Conservation (phyloP, 2,113 vertebrate genomes). For the Sialia sialis region DNA sequence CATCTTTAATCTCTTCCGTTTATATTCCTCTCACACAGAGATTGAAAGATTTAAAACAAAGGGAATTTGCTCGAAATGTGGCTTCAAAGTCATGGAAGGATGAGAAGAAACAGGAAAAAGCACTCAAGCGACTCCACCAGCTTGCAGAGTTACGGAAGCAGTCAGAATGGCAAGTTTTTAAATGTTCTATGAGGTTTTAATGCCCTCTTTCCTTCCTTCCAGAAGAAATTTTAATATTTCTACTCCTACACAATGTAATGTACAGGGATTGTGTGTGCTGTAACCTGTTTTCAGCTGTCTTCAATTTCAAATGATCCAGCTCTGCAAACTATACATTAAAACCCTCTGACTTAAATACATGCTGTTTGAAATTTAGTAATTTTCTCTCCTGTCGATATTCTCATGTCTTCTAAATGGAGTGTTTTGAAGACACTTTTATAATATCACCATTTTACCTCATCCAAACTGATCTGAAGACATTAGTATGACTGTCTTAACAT, state of each 20-base stretch:
- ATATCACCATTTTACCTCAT: not conserved
- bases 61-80: slow-evolving; percentile 97
- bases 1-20: not conserved
- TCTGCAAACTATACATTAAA: slow-evolving; percentile 15
- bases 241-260: not conserved
- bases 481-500: not conserved
- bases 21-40: slow-evolving; percentile 73
- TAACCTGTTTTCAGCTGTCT: not conserved
- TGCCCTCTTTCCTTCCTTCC: not conserved
- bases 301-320: not conserved
- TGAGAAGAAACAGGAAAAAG: slow-evolving; percentile 96
- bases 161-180: slow-evolving; percentile 81
- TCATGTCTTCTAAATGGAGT: not conserved
- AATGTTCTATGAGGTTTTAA: not conserved
- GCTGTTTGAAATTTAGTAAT: not conserved
- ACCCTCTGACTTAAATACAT: slow-evolving; percentile 23
- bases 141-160: slow-evolving; percentile 91
- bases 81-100: slow-evolving; percentile 99
- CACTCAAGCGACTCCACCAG: slow-evolving; percentile 90
- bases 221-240: slow-evolving; percentile 10
- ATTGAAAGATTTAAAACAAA: slow-evolving; percentile 96
- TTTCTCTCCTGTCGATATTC: not conserved
- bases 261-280: not conserved
- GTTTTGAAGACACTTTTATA: not conserved
- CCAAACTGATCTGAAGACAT: not conserved